Evolutionary conservation across 2,888 invertebrate species (phyloP), one percentile per base, ranked within the genome.

Genomic region (Yponomeuta malinellus): DNA sequence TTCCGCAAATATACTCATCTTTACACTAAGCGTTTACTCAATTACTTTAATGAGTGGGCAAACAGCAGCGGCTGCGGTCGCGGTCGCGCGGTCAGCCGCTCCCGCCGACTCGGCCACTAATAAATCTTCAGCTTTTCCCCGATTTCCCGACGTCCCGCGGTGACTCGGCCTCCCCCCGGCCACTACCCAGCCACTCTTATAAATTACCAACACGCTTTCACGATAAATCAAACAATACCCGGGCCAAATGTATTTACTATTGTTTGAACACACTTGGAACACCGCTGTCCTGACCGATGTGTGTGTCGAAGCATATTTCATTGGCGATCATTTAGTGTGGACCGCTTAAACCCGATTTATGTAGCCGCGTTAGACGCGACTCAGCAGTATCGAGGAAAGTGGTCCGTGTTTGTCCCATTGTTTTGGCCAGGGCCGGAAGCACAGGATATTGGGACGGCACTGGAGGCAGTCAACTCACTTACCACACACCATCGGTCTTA

Each of bases 1-100:
- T 84, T 87, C 85, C 85, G 88, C 91, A 90, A 91, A 91, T 89
- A 90, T 88, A 90, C 89, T 90, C 88, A 86, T 91, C 90, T 89
- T 90, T 79, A 85, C 87, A 84, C 84, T 89, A 90, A 90, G 83
- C 89, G 90, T 87, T 89, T 86, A 84, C 88, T 87, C 83, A 87
- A 85, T 82, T 84, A 88, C 88, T 90, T 89, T 90, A 91, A 91
- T 90, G 90, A 90, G 82, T 89, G 88, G 86, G 86, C 90, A 91
- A 91, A 90, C 90, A 90, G 79, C 75, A 74, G 71, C 77, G 79
- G 64, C 59, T 15, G 59, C 64, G 64, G 29, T 67, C 70, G 63
- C 78, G 82, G 82, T 78, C 78, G 82, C 79, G 84, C 83, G 88
- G 89, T 87, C 85, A 85, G 84, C 85, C 86, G 81, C 83, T 80